Evolutionary conservation across 2,888 invertebrate genomes (phyloP).

Genomic region (Eupithecia vulgata): DNA sequence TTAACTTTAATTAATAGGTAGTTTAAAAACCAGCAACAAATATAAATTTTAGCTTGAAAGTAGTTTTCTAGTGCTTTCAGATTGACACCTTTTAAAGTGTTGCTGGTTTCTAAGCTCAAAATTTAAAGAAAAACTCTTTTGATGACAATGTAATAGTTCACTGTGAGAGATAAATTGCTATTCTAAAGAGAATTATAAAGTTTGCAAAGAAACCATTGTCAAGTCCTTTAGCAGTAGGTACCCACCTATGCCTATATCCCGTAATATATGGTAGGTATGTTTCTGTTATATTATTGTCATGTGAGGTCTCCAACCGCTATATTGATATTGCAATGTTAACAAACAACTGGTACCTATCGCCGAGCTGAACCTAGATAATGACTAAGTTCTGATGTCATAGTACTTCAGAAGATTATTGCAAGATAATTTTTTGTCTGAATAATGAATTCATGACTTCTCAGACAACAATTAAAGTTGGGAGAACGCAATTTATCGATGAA

Average conservation of each 20-base stretch:
- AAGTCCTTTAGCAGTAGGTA: not conserved
- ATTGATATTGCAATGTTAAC: conserved; percentile 23
- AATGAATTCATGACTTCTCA: conserved; percentile 4
- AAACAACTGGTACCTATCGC: conserved; percentile 34
- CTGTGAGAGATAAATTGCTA: not conserved
- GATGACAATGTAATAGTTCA: not conserved
- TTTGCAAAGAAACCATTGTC: not conserved
- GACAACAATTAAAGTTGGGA: not conserved
- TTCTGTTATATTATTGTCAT: not conserved
- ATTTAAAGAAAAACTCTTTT: not conserved
- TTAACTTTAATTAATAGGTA: no score
- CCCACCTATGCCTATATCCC: not conserved
- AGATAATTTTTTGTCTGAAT: not conserved
- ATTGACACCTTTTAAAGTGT: no score
- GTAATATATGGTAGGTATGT: not conserved
- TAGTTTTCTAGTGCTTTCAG: no score
- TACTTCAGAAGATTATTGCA: conserved; percentile 34
- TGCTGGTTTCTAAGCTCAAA: not conserved
- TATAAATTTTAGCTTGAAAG: no score
- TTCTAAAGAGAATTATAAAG: not conserved
- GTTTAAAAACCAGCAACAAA: no score
- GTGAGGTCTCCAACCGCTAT: not conserved
- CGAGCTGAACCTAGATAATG: conserved; percentile 47
- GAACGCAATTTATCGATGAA: conserved; percentile 27
- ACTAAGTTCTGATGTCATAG: conserved; percentile 71